Percentiles rank a stretch among this genome's conserved stretches.
Evolutionary conservation across 2,113 vertebrate species (phyloP).

Genomic region (Motacilla alba): DNA sequence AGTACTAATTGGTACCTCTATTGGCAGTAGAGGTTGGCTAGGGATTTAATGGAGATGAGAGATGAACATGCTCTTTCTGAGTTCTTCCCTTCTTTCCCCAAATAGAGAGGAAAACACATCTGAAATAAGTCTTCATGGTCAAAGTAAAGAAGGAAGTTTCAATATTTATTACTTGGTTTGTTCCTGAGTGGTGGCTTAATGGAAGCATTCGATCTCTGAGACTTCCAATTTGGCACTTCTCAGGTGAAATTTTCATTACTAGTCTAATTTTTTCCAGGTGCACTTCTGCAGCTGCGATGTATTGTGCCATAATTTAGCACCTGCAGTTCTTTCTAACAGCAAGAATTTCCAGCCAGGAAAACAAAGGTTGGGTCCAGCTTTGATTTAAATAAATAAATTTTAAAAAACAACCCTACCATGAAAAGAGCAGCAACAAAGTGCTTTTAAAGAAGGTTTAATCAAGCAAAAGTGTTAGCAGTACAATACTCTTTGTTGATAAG

Average conservation of each 20-base stretch:
- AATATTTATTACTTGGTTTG: conserved; percentile 35
- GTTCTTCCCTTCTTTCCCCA: conserved; percentile 2
- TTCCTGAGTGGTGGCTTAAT: conserved; percentile 43
- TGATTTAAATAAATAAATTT: conserved; percentile 18
- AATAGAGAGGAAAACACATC: neutral
- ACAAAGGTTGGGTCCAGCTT: conserved; percentile 33
- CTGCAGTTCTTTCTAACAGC: conserved; percentile 46
- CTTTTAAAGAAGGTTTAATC: conserved; percentile 10
- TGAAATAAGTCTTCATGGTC: conserved; percentile 13
- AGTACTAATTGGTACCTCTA: conserved; percentile 58
- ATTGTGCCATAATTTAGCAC: conserved; percentile 59
- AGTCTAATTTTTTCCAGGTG: conserved; percentile 64
- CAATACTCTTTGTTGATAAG: neutral
- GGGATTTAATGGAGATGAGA: conserved; percentile 34
- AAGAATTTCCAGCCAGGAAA: conserved; percentile 38
- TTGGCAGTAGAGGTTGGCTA: conserved; percentile 32
- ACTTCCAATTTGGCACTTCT: conserved; percentile 60
- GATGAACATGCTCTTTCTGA: neutral
- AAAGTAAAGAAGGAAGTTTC: conserved; percentile 43
- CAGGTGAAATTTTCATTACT: conserved; percentile 67
- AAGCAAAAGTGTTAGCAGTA: neutral
- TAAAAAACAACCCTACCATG: neutral
- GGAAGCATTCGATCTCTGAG: conserved; percentile 52
- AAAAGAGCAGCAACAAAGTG: neutral
- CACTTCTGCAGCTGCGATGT: conserved; percentile 27